Conservation (phyloP, 2,797 vertebrate genomes). For the Pterois miles region DNA sequence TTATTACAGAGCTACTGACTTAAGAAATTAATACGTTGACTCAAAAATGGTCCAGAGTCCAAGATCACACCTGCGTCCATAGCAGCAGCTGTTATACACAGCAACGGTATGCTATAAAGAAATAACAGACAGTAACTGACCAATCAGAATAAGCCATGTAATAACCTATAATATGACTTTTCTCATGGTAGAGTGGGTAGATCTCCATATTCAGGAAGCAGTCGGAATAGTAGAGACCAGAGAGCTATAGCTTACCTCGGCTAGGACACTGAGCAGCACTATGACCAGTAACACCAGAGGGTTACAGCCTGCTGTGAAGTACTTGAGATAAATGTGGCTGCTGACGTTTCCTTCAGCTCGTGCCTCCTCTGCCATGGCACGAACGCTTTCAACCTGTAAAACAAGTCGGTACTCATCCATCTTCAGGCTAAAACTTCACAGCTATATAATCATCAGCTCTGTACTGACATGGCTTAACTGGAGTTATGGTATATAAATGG, state of each 20-base stretch:
- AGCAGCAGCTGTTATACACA: no score
- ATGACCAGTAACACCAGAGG: constrained; percentile 79
- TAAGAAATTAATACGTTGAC: no score
- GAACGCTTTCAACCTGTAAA: constrained; percentile 67
- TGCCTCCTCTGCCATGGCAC: constrained; percentile 82
- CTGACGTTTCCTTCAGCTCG: constrained; percentile 87
- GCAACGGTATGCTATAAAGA: no score
- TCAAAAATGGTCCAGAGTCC: no score
- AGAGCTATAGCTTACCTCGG: constrained; percentile 80
- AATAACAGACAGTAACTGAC: no score
- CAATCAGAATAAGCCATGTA: rapidly evolving
- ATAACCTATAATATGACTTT: background rate
- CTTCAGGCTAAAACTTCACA: background rate
- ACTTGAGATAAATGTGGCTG: constrained; percentile 86
- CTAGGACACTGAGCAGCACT: constrained; percentile 81
- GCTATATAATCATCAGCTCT: background rate
- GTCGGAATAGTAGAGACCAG: background rate
- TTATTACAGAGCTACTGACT: no score
- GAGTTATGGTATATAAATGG: background rate
- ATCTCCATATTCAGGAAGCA: background rate
- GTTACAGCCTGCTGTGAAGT: constrained; percentile 81
- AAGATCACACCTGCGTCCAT: no score
- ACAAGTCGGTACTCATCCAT: background rate
- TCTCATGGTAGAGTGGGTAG: background rate
- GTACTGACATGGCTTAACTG: background rate